phyloP scores from a whole-genome alignment of 1,140 invertebrate genomes.

The Adelges cooleyi region DNA sequence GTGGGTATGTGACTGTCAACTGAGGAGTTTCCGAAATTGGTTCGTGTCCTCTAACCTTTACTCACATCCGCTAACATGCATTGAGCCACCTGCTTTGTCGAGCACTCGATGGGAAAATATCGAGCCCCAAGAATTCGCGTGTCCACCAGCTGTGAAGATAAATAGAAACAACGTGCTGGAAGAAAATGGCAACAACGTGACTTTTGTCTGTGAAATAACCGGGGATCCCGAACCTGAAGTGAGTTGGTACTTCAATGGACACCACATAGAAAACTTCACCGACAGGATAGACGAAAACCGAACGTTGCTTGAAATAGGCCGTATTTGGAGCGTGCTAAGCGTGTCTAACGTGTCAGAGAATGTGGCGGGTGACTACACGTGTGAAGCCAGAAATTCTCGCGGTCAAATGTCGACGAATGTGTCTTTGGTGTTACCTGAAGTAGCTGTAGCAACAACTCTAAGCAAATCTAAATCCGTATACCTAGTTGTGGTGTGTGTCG shows the following conservation, averaged over 20 bases:
- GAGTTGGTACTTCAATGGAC: conserved; percentile 63
- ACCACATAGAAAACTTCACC: conserved; percentile 38
- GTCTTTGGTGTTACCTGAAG: conserved; percentile 56
- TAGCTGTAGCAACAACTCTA: conserved; percentile 50
- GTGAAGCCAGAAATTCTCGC: conserved; percentile 60
- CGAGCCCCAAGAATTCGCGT: conserved; percentile 56
- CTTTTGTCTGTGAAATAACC: conserved; percentile 63
- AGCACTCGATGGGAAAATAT: conserved; percentile 55
- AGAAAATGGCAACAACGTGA: conserved; percentile 60
- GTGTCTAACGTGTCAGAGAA: conserved; percentile 59
- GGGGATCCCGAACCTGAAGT: conserved; percentile 74
- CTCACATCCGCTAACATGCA: conserved; percentile 51
- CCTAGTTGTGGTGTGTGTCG: conserved; percentile 45
- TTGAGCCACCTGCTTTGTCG: conserved; percentile 46
- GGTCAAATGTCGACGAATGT: conserved; percentile 57
- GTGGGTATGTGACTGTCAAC: conserved; percentile 76
- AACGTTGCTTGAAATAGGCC: conserved; percentile 39
- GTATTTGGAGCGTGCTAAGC: conserved; percentile 59
- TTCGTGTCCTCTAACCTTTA: conserved; percentile 57
- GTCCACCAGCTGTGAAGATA: conserved; percentile 53
- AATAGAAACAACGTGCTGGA: conserved; percentile 51
- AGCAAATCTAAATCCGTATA: conserved; percentile 49
- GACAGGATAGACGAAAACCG: conserved; percentile 39
- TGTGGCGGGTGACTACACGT: conserved; percentile 70
- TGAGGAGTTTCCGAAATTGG: conserved; percentile 70